Conservation (phyloP, 2,113 vertebrate genomes). For the Haemorhous mexicanus region DNA sequence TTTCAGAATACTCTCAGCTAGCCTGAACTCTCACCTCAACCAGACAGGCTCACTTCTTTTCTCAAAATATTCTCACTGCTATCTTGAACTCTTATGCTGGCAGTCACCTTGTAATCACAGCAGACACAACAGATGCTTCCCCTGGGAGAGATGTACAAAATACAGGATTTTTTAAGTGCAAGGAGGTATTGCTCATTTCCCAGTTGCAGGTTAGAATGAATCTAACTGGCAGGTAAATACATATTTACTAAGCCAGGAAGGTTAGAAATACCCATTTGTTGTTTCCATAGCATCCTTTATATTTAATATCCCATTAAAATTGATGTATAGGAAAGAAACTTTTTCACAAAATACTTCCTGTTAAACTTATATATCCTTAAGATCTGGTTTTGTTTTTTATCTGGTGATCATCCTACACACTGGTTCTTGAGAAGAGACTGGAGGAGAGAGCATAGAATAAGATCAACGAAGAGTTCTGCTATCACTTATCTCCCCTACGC, state of each 20-base stretch:
- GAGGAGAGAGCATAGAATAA: neutral
- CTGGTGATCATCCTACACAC: neutral
- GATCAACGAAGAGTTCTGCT: neutral
- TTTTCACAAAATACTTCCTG: neutral
- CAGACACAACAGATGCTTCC: neutral
- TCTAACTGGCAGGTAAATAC: neutral
- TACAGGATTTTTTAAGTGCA: neutral
- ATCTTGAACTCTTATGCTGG: neutral
- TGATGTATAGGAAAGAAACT: neutral
- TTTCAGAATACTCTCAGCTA: neutral
- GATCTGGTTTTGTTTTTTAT: neutral
- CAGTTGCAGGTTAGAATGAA: neutral
- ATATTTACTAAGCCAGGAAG: neutral
- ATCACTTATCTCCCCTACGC: neutral
- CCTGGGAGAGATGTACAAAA: neutral
- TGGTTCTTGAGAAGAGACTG: neutral
- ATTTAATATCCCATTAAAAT: neutral
- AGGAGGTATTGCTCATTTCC: neutral
- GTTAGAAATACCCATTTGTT: neutral
- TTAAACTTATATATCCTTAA: neutral
- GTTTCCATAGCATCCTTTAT: neutral
- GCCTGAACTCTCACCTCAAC: neutral
- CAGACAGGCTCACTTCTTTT: neutral
- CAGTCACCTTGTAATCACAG: neutral
- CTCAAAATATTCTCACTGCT: neutral